Evolutionary conservation across 35 echinoderm and acorn worm species (phyloP).

Genomic region (Strongylocentrotus purpuratus): DNA sequence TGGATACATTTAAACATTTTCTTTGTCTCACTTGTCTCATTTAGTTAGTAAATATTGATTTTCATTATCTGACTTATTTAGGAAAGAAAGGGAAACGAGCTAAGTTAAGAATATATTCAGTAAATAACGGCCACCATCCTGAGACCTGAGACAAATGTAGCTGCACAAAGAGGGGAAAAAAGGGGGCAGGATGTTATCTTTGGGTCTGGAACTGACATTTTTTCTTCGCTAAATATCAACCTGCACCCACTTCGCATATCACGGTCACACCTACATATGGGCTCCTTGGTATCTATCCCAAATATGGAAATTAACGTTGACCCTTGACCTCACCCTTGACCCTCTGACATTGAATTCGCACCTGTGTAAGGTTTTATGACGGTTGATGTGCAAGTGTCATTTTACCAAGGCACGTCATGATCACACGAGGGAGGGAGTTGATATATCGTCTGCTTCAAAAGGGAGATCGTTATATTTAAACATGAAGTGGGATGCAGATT

Average conservation of each 20-base stretch:
- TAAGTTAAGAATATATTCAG: background rate
- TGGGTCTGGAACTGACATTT: background rate
- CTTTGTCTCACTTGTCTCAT: too few species aligned
- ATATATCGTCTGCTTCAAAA: background rate
- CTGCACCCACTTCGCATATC: background rate
- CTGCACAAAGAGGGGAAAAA: background rate
- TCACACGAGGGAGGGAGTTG: background rate
- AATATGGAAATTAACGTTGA: constrained; percentile 27
- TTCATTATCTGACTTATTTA: too few species aligned
- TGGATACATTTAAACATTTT: background rate
- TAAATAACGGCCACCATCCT: too few species aligned
- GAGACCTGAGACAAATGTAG: too few species aligned
- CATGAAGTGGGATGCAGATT: background rate
- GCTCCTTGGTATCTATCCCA: background rate
- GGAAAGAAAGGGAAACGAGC: background rate
- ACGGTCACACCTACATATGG: background rate
- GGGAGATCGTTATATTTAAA: too few species aligned
- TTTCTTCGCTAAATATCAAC: background rate
- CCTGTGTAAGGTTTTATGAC: constrained; percentile 13
- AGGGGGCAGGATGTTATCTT: background rate
- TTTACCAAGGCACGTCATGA: background rate
- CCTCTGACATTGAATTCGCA: constrained; percentile 19
- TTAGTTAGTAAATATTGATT: too few species aligned
- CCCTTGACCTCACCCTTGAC: constrained; percentile 10
- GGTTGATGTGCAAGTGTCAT: constrained; percentile 1